Evolutionary conservation across 2,797 vertebrate species (phyloP).

Genomic region (Betta splendens): DNA sequence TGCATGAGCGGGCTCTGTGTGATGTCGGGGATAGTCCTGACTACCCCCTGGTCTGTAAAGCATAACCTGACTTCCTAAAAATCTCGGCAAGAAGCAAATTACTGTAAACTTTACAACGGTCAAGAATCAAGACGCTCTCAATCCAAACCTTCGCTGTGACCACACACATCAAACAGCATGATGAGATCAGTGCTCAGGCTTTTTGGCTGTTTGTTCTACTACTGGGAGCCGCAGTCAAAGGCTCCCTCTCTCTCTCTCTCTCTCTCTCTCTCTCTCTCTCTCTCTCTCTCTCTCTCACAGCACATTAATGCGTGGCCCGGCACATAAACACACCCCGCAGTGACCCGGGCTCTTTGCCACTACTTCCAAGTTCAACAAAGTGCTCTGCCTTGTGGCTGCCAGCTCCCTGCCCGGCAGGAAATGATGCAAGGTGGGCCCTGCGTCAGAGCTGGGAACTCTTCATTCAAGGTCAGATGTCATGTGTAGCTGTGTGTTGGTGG

Average conservation of each 20-base stretch:
- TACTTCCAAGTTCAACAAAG: conserved; percentile 52
- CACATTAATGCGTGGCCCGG: conserved; percentile 11
- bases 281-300: no score
- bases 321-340: conserved; percentile 40
- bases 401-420: conserved; percentile 33
- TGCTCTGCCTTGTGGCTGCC: neutral
- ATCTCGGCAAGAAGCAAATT: neutral
- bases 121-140: neutral
- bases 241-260: no score
- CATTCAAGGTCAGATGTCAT: conserved; percentile 18
- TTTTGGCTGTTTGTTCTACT: conserved; percentile 9
- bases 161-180: conserved; percentile 19
- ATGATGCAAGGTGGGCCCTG: no score
- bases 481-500: conserved; percentile 11
- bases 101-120: neutral
- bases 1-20: conserved; percentile 6
- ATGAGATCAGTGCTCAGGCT: conserved; percentile 26
- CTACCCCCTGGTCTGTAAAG: neutral
- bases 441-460: no score
- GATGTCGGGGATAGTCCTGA: neutral
- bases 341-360: conserved; percentile 23
- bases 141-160: conserved; percentile 13
- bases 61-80: neutral
- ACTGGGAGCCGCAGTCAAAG: conserved; percentile 6
- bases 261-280: no score